Conservation (phyloP, 2,888 invertebrate genomes). For the Hirudinaria manillensis region DNA sequence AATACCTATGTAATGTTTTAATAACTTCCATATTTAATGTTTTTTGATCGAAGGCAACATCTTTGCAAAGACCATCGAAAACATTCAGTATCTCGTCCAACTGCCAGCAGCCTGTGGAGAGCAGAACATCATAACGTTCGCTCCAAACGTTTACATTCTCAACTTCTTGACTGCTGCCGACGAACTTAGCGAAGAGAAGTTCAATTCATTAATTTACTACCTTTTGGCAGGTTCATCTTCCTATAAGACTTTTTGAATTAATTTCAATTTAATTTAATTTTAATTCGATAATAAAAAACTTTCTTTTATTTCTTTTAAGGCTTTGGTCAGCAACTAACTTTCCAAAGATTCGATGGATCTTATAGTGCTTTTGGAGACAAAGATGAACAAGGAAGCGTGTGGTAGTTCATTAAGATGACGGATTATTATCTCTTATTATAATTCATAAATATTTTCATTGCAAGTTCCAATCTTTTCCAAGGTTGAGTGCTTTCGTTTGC, state of each 20-base stretch:
- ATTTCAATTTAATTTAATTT: slow-evolving; percentile 58
- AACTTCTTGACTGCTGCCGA: slow-evolving; percentile 75
- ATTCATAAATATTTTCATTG: not conserved
- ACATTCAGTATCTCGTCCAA: slow-evolving; percentile 68
- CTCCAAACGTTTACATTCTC: slow-evolving; percentile 78
- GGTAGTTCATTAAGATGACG: slow-evolving; percentile 58
- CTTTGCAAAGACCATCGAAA: slow-evolving; percentile 72
- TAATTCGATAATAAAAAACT: not conserved
- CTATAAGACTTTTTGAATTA: slow-evolving; percentile 48
- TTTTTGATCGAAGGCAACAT: slow-evolving; percentile 62
- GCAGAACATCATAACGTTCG: slow-evolving; percentile 84
- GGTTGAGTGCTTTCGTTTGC: slow-evolving; percentile 31
- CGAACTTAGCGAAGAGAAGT: slow-evolving; percentile 61
- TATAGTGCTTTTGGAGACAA: slow-evolving; percentile 77
- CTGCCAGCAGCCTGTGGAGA: slow-evolving; percentile 86
- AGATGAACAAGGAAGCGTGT: slow-evolving; percentile 68
- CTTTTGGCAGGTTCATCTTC: slow-evolving; percentile 54
- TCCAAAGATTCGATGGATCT: slow-evolving; percentile 77
- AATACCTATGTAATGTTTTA: no score
- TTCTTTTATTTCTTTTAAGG: slow-evolving; percentile 52
- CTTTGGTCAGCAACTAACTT: slow-evolving; percentile 85
- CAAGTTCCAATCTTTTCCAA: slow-evolving; percentile 2
- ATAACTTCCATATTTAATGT: not conserved
- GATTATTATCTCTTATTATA: not conserved
- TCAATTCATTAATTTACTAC: no score